phyloP scores from a whole-genome alignment of 2,113 vertebrate species.

The Suncus etruscus region DNA sequence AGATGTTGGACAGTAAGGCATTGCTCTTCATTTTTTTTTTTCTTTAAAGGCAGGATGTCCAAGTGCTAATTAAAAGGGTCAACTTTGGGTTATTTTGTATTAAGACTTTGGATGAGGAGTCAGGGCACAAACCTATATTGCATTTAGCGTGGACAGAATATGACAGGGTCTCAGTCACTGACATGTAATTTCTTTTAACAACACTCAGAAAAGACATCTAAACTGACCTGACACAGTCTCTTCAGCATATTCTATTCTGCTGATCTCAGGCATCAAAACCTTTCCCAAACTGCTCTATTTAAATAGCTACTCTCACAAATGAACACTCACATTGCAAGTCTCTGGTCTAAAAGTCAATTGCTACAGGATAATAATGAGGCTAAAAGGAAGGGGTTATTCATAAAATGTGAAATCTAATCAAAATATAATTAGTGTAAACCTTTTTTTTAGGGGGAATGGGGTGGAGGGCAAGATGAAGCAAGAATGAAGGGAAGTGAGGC shows the following conservation, averaged over 20 bases:
- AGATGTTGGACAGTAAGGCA: not conserved
- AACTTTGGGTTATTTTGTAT: not conserved
- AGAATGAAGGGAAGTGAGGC: not conserved
- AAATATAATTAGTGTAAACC: not conserved
- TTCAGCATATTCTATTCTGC: not conserved
- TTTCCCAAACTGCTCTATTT: conserved; percentile 3
- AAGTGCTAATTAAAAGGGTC: not conserved
- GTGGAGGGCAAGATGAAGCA: not conserved
- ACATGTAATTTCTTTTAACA: not conserved
- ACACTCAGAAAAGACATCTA: not conserved
- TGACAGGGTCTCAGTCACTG: not conserved
- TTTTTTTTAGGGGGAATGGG: not conserved
- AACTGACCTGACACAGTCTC: not conserved
- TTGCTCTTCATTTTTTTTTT: not conserved
- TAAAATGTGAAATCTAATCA: conserved; percentile 16
- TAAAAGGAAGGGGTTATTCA: not conserved
- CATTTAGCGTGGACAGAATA: not conserved
- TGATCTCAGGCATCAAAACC: not conserved
- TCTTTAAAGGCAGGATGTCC: not conserved
- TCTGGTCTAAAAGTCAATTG: not conserved
- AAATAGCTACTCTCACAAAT: not conserved
- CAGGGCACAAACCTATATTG: not conserved
- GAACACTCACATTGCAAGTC: not conserved
- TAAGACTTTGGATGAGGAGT: not conserved
- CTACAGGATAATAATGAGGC: not conserved